Conservation (phyloP, 2,113 vertebrate species). For the Polypterus bichir region DNA sequence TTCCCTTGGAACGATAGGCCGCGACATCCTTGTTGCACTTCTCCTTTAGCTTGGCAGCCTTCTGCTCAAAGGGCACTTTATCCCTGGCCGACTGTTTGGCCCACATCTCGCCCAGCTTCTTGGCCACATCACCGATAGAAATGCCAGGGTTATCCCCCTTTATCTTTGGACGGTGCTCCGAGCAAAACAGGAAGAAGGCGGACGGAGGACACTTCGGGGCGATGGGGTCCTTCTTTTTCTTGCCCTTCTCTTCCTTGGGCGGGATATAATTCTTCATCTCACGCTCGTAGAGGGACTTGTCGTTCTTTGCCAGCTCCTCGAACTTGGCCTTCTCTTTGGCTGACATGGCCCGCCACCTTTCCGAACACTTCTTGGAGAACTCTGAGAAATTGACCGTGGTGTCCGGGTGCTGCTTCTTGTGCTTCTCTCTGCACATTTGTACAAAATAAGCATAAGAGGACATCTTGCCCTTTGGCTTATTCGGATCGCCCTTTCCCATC, state of each 20-base stretch:
- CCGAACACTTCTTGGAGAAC: slow-evolving; percentile 92
- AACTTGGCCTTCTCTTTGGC: slow-evolving; percentile 85
- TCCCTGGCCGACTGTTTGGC: slow-evolving; percentile 73
- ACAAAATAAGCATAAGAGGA: slow-evolving; percentile 92
- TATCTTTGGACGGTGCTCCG: slow-evolving; percentile 80
- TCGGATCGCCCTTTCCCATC: slow-evolving; percentile 86
- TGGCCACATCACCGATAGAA: slow-evolving; percentile 85
- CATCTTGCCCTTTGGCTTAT: slow-evolving; percentile 85
- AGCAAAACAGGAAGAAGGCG: slow-evolving; percentile 91
- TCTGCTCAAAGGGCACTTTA: slow-evolving; percentile 77
- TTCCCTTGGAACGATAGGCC: slow-evolving; percentile 65
- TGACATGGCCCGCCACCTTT: slow-evolving; percentile 91
- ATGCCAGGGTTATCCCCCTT: slow-evolving; percentile 78
- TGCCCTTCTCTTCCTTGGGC: slow-evolving; percentile 68
- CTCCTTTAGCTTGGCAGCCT: slow-evolving; percentile 84
- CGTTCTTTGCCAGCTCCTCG: slow-evolving; percentile 83
- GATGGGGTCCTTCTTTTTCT: slow-evolving; percentile 84
- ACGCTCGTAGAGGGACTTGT: slow-evolving; percentile 79
- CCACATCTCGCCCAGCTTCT: slow-evolving; percentile 90
- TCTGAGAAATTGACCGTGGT: slow-evolving; percentile 78
- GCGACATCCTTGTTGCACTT: slow-evolving; percentile 89
- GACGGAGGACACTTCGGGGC: slow-evolving; percentile 94
- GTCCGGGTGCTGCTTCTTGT: slow-evolving; percentile 92
- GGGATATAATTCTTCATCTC: slow-evolving; percentile 87
- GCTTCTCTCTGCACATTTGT: slow-evolving; percentile 83